These are phyloP conservation scores for Arge pagana DNA, from an alignment of 2,888 invertebrate genomes.

Conservation along the genomic window DNA sequence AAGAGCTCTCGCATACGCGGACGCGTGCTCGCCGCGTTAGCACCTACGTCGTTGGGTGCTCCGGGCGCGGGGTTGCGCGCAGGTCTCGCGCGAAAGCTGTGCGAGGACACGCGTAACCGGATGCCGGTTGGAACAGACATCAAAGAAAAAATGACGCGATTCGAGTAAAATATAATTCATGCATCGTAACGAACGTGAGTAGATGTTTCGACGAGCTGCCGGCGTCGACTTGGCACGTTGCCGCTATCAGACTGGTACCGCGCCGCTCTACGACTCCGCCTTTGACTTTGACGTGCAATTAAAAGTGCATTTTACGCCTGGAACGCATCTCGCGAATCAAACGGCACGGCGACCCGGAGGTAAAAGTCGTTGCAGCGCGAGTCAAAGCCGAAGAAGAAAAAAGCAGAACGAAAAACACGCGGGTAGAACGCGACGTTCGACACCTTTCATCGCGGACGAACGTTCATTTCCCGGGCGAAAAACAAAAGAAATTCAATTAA, in stretches of 20 bases:
- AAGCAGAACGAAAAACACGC: not conserved
- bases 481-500: too few species aligned
- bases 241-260: not conserved
- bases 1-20: too few species aligned
- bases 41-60: too few species aligned
- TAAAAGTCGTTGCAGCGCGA: too few species aligned
- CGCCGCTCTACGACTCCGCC: conserved; percentile 18
- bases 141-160: conserved; percentile 13
- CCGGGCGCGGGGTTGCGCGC: too few species aligned
- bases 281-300: conserved; percentile 51
- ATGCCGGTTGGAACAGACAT: conserved; percentile 1
- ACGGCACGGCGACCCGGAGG: conserved; percentile 3
- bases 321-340: conserved; percentile 20
- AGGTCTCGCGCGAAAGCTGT: too few species aligned
- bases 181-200: conserved; percentile 16
- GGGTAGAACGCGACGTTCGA: too few species aligned
- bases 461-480: too few species aligned
- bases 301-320: conserved; percentile 50
- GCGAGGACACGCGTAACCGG: too few species aligned
- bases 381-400: not conserved
- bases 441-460: too few species aligned
- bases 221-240: not conserved
- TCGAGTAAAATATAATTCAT: conserved; percentile 16
- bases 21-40: not conserved
- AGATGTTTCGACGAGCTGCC: conserved; percentile 1